These are phyloP conservation scores for Athalia circularis DNA, from an alignment of 2,888 invertebrate genomes.

Conservation along the genomic window DNA sequence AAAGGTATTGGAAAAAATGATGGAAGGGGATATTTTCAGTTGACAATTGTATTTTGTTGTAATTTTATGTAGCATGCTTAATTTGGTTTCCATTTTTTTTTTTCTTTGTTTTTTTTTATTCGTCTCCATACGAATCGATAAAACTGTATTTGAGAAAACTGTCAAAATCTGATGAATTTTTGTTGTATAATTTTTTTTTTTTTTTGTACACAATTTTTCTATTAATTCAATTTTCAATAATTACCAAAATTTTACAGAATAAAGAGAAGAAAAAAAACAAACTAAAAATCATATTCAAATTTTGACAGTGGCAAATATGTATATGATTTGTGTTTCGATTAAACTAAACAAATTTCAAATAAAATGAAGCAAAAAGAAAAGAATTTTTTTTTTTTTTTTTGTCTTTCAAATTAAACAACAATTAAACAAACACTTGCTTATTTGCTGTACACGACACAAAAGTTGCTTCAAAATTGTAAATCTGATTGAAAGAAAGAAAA, in stretches of 20 bases:
- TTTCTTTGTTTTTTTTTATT: conserved; percentile 48
- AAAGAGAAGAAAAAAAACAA: background rate
- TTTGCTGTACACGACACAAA: conserved; percentile 44
- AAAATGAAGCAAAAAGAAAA: background rate
- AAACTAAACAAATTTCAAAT: background rate
- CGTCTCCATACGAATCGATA: background rate
- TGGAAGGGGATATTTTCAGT: conserved; percentile 47
- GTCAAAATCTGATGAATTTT: conserved; percentile 24
- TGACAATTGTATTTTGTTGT: conserved; percentile 66
- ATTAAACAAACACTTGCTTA: conserved; percentile 40
- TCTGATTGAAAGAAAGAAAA: background rate
- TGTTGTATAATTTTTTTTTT: background rate
- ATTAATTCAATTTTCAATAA: background rate
- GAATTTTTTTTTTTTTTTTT: background rate
- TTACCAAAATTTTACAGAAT: background rate
- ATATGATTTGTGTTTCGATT: conserved; percentile 6
- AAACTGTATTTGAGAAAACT: conserved; percentile 5
- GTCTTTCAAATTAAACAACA: conserved; percentile 1
- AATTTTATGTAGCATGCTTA: conserved; percentile 69
- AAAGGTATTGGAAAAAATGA: background rate
- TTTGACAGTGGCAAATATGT: conserved; percentile 1
- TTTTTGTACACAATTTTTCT: background rate
- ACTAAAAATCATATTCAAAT: background rate
- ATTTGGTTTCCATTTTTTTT: conserved; percentile 43
- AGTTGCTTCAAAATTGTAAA: background rate